Evolutionary conservation across 1,140 invertebrate species (phyloP), one percentile per base, ranked within the genome.

Genomic region (Drosophila fuyamai): DNA sequence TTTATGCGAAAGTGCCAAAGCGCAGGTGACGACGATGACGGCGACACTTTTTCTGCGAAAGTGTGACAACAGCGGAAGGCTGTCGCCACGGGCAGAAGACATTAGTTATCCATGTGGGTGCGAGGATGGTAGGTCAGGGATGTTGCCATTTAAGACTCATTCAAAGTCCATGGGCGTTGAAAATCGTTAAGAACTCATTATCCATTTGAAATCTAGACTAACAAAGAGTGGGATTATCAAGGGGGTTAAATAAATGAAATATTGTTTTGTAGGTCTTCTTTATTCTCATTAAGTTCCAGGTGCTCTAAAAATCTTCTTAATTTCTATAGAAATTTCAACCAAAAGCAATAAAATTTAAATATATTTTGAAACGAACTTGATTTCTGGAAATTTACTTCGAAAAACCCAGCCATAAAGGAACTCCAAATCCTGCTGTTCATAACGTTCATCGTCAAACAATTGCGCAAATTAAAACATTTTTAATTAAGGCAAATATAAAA

Each of bases 1-100:
- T 80, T 88, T 88, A 60, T 89, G 84, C 41, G 72, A 48, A 89
- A 88, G 83, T 88, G 83, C 79, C 86, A 78, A 83, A 72, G 84
- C 83, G 79, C 76, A 88, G 83, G 83, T 88, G 83, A 83, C 60
- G 60, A 53, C 46, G 38, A 48, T 41, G 61, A 55, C 82, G 79
- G 51, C 62, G 62, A 75, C 81, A 80, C 60, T 71, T 71, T 76
- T 76, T 32, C 54, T 59, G 56, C 40, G 43, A 54, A 59, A 77
- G 75, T 77, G 62, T 68, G 51, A 54, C 44, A 72, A 32, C 38
- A 43, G 51, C 50, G 44, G 58, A 56, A 41, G 66, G 53, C 66
- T 72, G 66, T 72, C 67, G 68, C 51, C 43, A 70, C 44, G 36
- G 65, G 59, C 35, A 16, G 29, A 58, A 47, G 38, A 51, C 70